These are phyloP conservation scores for Neoascia interrupta DNA, from an alignment of 2,888 invertebrate genomes.

Conservation along the genomic window DNA sequence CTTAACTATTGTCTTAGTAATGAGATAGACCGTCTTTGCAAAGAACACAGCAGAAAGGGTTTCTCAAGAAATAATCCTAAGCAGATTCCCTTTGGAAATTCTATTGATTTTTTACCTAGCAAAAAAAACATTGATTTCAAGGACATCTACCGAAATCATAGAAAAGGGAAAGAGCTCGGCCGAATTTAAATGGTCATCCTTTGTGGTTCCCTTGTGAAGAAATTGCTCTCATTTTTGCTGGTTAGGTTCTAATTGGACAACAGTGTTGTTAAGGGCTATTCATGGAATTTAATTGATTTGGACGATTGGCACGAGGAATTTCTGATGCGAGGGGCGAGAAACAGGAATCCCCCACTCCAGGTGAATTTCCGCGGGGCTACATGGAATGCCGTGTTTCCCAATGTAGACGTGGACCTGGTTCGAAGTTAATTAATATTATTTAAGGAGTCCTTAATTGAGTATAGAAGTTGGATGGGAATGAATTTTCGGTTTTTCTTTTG, in stretches of 20 bases:
- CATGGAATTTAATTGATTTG: slow-evolving; percentile 26
- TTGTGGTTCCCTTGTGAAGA: neutral
- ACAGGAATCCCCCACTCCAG: too few relatives aligned
- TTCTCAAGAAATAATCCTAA: slow-evolving; percentile 24
- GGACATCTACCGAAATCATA: slow-evolving; percentile 11
- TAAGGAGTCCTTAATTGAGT: slow-evolving; percentile 14
- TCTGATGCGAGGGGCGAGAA: too few relatives aligned
- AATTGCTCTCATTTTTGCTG: slow-evolving; percentile 1
- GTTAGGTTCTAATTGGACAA: slow-evolving; percentile 20
- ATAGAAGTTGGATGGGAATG: neutral
- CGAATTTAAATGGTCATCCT: slow-evolving; percentile 20
- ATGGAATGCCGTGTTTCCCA: neutral
- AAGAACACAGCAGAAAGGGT: slow-evolving; percentile 13
- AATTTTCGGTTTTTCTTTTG: neutral
- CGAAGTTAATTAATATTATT: slow-evolving; percentile 23
- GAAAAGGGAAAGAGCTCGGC: too few relatives aligned
- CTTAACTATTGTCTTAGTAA: slow-evolving; percentile 19
- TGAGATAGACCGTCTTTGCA: slow-evolving; percentile 18
- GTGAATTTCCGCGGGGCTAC: slow-evolving; percentile 3
- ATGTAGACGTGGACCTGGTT: neutral
- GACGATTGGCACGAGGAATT: slow-evolving; percentile 10
- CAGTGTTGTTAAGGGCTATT: slow-evolving; percentile 17
- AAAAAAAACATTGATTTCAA: slow-evolving; percentile 1
- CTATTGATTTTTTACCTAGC: slow-evolving; percentile 1
- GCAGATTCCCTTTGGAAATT: slow-evolving; percentile 18